These are phyloP conservation scores for Orchesella cincta DNA, from an alignment of 1,140 invertebrate genomes.

Conservation along the genomic window DNA sequence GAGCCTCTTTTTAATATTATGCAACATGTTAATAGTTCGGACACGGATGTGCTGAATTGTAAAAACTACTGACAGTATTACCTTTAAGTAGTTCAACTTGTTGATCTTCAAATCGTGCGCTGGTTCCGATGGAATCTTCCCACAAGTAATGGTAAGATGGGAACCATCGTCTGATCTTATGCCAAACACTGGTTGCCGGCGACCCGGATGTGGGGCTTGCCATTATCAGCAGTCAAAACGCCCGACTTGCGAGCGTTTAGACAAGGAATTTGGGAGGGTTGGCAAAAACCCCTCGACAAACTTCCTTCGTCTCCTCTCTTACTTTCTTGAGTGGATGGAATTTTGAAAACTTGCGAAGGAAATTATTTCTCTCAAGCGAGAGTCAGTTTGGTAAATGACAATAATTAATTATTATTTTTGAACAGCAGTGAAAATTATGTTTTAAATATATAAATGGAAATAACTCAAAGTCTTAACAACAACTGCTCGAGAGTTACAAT, in stretches of 20 bases:
- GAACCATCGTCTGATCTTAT: constrained; percentile 22
- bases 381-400: too few relatives aligned
- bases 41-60: too few relatives aligned
- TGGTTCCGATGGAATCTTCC: constrained; percentile 3
- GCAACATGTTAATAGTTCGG: too few relatives aligned
- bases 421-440: neutral
- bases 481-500: too few relatives aligned
- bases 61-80: too few relatives aligned
- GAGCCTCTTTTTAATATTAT: too few relatives aligned
- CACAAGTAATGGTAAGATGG: neutral
- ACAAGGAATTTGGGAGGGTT: constrained; percentile 6
- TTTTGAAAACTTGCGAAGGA: neutral
- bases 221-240: constrained; percentile 16
- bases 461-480: neutral
- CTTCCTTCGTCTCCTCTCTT: neutral
- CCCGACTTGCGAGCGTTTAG: neutral
- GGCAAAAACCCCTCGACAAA: neutral
- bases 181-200: constrained; percentile 13
- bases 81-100: constrained; percentile 46
- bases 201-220: neutral
- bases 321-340: neutral
- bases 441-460: neutral
- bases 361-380: neutral
- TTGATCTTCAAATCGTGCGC: constrained; percentile 44
- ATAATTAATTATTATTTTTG: neutral